Evolutionary conservation across 2,888 invertebrate genomes (phyloP).

Genomic region (Phymatocera aterrima): DNA sequence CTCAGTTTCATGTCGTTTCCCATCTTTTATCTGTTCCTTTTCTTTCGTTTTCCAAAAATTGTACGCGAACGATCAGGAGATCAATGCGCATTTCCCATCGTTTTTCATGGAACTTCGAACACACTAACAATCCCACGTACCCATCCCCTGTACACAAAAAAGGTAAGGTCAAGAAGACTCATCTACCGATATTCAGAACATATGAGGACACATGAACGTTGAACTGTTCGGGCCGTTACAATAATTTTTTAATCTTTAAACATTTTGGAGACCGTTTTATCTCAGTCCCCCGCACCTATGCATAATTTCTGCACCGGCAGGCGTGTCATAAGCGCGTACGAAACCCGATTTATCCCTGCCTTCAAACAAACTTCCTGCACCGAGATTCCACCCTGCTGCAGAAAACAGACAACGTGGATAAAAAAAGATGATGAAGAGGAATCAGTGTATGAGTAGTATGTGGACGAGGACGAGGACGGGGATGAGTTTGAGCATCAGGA

Average conservation of each 20-base stretch:
- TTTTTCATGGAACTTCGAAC: background rate
- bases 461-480: conserved; percentile 49
- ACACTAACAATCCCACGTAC: background rate
- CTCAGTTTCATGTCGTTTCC: background rate
- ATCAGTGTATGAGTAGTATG: conserved; percentile 23
- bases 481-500: conserved; percentile 31
- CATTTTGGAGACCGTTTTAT: too few relatives aligned
- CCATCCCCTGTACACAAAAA: too few relatives aligned
- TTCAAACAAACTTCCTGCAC: too few relatives aligned
- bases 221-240: too few relatives aligned
- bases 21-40: background rate
- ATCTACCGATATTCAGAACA: too few relatives aligned
- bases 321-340: background rate
- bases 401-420: background rate
- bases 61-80: background rate
- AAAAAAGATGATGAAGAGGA: background rate
- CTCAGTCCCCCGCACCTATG: too few relatives aligned
- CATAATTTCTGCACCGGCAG: conserved; percentile 5
- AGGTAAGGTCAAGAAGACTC: too few relatives aligned
- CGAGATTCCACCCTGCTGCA: background rate
- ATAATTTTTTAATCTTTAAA: too few relatives aligned
- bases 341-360: conserved; percentile 16
- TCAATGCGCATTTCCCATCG: background rate
- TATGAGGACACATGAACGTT: too few relatives aligned
- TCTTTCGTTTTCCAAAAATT: background rate